These are phyloP conservation scores for Biston stratarius DNA, from an alignment of 2,888 invertebrate genomes.

Conservation along the genomic window DNA sequence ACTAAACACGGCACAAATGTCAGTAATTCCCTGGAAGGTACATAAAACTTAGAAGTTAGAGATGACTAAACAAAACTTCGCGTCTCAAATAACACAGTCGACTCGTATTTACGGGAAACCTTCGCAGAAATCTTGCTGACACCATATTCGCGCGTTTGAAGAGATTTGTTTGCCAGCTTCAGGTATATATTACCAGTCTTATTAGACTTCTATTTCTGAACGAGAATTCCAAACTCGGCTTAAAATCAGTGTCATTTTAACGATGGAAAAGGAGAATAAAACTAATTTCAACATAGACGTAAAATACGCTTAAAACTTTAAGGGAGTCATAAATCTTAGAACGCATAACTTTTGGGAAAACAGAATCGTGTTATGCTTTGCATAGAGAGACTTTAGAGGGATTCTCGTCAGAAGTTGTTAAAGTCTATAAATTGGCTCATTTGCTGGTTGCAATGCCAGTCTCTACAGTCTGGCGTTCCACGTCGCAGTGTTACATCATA, in stretches of 20 bases:
- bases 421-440: conserved; percentile 35
- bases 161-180: conserved; percentile 41
- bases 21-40: conserved; percentile 22
- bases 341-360: conserved; percentile 51
- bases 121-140: conserved; percentile 35
- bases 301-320: conserved; percentile 54
- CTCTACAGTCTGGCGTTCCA: not conserved
- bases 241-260: conserved; percentile 39
- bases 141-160: conserved; percentile 28
- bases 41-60: conserved; percentile 36
- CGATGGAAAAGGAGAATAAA: conserved; percentile 46
- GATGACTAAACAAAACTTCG: conserved; percentile 34
- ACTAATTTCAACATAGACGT: conserved; percentile 54
- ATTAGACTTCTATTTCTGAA: conserved; percentile 46
- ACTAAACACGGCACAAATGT: conserved; percentile 29
- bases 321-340: conserved; percentile 51
- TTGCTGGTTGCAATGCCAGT: conserved; percentile 16
- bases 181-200: conserved; percentile 40
- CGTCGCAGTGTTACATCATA: not conserved
- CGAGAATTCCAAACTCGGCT: conserved; percentile 17
- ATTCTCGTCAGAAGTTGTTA: conserved; percentile 26
- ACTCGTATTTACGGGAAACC: conserved; percentile 26
- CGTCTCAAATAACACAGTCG: conserved; percentile 37
- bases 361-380: conserved; percentile 39
- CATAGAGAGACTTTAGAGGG: conserved; percentile 23